Evolutionary conservation across 2,888 invertebrate species (phyloP), one percentile per base, ranked within the genome.

Genomic region (Thumatha senex): DNA sequence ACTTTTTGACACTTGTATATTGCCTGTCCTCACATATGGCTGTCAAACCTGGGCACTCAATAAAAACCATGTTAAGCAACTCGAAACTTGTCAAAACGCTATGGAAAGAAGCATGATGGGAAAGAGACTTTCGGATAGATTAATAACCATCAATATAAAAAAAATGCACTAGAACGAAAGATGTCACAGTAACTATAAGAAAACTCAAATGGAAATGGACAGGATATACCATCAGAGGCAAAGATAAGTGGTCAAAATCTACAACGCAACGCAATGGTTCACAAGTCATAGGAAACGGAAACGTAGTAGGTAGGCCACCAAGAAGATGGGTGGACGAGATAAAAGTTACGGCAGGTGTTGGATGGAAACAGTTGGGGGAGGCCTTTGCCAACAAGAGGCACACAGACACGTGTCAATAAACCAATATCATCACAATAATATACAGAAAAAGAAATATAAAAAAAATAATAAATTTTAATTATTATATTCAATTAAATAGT

Each of bases 291-390:
- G 7, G n/a, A 15, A 33, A 8, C 14, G 46, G 11, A 18, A 46
- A 46, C 10, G 24, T 12, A n/a, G n/a, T n/a, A n/a, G 46, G 18
- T n/a, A 46, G 45, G 14, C 45, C 13, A 13, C 5, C 29, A 10
- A 29, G 13, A 45, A 36, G 45, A 38, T 45, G 36, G 45, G 36
- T 45, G 29, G 45, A 45, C 7, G 30, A 38, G 9, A 45, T 45
- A 15, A 46, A 46, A 39, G 9, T 7, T 4, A 33, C 5, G 15
- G 42, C 33, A n/a, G 33, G 31, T 1, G 42, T 14, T n/a, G n/a
- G n/a, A 38, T 15, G 15, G 10, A 10, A 38, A 15, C 10, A 14
- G 34, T 34, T 33, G 33, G 33, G 10, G 33, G 33, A 10, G 33
- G 33, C 33, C 33, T 33, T 33, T 33, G 33, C 10, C 36, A 36